Conservation (phyloP, 2,888 invertebrate species). For the Pristionchus maxplancki region DNA sequence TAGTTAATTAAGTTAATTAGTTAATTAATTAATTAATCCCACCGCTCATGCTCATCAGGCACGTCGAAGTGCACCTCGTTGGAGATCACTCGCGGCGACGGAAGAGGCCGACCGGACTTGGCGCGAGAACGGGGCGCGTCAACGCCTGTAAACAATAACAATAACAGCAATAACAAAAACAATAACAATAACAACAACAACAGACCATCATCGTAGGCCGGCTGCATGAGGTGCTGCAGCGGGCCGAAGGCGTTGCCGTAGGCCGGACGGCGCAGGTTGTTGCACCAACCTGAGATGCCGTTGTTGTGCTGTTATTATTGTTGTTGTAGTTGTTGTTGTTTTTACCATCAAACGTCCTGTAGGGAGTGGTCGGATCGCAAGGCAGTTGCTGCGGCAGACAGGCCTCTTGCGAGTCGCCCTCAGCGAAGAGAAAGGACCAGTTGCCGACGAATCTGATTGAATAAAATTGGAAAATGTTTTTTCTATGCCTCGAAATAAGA, state of each 20-base stretch:
- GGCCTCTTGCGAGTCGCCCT: conserved; percentile 48
- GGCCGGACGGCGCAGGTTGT: conserved; percentile 71
- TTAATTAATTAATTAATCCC: neutral
- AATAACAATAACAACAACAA: too few species aligned
- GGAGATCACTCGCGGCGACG: conserved; percentile 90
- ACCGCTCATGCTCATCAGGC: conserved; percentile 57
- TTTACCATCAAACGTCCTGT: conserved; percentile 85
- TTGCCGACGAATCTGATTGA: conserved; percentile 43
- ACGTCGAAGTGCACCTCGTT: conserved; percentile 85
- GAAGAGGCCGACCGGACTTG: conserved; percentile 82
- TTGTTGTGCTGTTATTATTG: too few species aligned
- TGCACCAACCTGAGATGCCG: conserved; percentile 75
- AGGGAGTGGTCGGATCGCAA: conserved; percentile 79
- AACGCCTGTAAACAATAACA: too few species aligned
- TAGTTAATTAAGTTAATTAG: neutral
- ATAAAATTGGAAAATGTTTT: neutral
- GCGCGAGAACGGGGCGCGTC: conserved; percentile 66
- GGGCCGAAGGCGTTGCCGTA: conserved; percentile 71
- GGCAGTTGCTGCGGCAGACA: conserved; percentile 68
- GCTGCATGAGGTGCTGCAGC: conserved; percentile 69
- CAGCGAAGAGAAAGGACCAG: conserved; percentile 48
- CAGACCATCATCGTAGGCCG: conserved; percentile 70
- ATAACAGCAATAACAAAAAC: too few species aligned
- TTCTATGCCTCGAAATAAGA: neutral
- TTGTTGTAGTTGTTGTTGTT: too few species aligned